Evolutionary conservation across 2,888 invertebrate species (phyloP).

Genomic region (Caenorhabditis sp.): DNA sequence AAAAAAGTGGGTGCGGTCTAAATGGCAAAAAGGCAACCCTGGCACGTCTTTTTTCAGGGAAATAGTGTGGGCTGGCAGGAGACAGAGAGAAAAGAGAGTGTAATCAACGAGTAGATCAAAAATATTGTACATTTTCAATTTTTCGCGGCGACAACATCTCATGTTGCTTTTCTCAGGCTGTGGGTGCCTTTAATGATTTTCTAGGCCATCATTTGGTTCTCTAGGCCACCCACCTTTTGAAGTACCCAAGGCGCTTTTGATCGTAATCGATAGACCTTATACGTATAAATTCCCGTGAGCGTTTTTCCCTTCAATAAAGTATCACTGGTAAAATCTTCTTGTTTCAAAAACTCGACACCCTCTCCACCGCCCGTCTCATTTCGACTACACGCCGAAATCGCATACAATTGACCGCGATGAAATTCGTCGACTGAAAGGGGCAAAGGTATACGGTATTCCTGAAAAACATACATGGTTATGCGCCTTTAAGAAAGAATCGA

Average conservation of each 20-base stretch:
- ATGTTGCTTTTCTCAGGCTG: too few relatives aligned
- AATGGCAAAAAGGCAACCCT: too few relatives aligned
- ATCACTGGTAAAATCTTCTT: constrained; percentile 54
- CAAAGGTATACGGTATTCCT: constrained; percentile 63
- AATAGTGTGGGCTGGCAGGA: too few relatives aligned
- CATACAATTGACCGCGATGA: constrained; percentile 57
- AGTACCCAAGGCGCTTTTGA: constrained; percentile 61
- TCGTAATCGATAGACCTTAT: constrained; percentile 58
- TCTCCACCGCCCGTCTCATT: constrained; percentile 65
- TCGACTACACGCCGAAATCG: constrained; percentile 57
- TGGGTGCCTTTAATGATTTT: too few relatives aligned
- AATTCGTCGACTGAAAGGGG: constrained; percentile 62
- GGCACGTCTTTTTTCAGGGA: too few relatives aligned
- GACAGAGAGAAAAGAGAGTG: too few relatives aligned
- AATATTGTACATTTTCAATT: too few relatives aligned
- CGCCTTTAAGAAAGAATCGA: not conserved
- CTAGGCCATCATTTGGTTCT: too few relatives aligned
- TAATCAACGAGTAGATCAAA: too few relatives aligned
- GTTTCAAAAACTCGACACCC: constrained; percentile 59
- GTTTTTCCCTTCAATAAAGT: constrained; percentile 47
- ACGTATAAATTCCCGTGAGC: constrained; percentile 57
- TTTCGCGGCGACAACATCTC: too few relatives aligned
- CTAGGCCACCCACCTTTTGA: constrained; percentile 50
- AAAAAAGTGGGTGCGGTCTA: too few relatives aligned
- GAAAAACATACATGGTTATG: constrained; percentile 8